Percentiles rank a stretch among this genome's conserved stretches.
Conservation (phyloP, 2,888 invertebrate species). For the Aporophyla lueneburgensis region DNA sequence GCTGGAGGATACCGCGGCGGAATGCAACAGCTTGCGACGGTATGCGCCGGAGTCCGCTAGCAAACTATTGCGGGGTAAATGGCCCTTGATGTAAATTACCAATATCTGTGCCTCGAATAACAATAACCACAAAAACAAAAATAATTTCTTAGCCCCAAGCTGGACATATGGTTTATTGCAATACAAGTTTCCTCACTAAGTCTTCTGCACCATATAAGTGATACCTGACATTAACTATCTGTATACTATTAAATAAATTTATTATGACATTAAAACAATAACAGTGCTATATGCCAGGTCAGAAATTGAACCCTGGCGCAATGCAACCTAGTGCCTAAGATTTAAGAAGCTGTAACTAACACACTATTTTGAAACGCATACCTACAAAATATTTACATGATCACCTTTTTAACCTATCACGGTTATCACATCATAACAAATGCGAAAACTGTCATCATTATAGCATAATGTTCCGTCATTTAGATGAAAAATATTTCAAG, state of each 20-base stretch:
- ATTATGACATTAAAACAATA: not conserved
- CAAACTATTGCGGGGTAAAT: too few relatives aligned
- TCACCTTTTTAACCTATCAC: slow-evolving; percentile 24
- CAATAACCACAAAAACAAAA: not conserved
- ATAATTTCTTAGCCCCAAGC: not conserved
- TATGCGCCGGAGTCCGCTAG: too few relatives aligned
- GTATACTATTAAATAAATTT: not conserved
- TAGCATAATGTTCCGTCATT: slow-evolving; percentile 24
- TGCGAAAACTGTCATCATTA: slow-evolving; percentile 31
- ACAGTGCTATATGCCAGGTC: slow-evolving; percentile 17
- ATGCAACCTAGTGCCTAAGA: slow-evolving; percentile 10
- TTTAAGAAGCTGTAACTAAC: not conserved
- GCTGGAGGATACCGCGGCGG: too few relatives aligned
- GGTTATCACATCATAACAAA: slow-evolving; percentile 33
- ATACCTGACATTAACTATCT: not conserved
- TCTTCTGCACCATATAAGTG: not conserved
- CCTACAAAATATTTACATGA: slow-evolving; percentile 5
- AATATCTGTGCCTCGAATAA: not conserved
- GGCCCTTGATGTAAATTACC: not conserved
- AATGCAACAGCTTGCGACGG: too few relatives aligned
- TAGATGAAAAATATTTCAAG: slow-evolving; percentile 36
- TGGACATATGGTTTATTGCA: not conserved
- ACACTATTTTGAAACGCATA: slow-evolving; percentile 34
- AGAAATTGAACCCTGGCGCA: slow-evolving; percentile 20
- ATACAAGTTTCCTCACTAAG: not conserved